These are phyloP conservation scores for Polyergus mexicanus DNA, from an alignment of 1,140 invertebrate genomes.

Conservation along the genomic window DNA sequence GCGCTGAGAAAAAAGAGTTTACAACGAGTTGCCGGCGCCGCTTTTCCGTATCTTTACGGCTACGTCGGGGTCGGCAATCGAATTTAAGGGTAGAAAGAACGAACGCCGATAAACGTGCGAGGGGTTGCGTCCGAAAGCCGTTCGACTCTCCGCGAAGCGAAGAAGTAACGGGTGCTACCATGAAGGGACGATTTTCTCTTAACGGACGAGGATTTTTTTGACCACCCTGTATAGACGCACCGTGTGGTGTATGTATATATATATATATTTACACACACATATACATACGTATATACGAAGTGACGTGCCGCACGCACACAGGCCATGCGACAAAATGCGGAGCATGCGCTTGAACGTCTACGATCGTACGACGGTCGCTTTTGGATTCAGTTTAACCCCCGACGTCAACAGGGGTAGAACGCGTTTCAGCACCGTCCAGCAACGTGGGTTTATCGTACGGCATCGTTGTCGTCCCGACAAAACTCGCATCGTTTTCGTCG, in stretches of 20 bases:
- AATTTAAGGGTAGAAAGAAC: constrained; percentile 56
- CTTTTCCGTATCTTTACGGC: constrained; percentile 50
- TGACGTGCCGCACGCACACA: constrained; percentile 61
- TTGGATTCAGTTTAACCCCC: constrained; percentile 80
- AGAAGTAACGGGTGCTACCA: constrained; percentile 22
- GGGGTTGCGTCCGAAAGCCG: constrained; percentile 34
- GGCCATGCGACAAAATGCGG: constrained; percentile 56
- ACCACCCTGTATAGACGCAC: constrained; percentile 69
- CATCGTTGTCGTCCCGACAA: constrained; percentile 38
- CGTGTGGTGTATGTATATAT: constrained; percentile 1
- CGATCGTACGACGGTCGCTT: constrained; percentile 67
- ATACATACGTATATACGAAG: not conserved
- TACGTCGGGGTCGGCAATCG: constrained; percentile 50
- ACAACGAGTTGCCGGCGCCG: constrained; percentile 29
- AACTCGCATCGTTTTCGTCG: constrained; percentile 32
- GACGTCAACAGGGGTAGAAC: constrained; percentile 80
- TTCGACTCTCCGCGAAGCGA: constrained; percentile 14
- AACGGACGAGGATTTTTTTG: constrained; percentile 66
- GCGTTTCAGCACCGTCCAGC: constrained; percentile 73
- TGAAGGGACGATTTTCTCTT: constrained; percentile 45
- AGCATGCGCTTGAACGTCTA: constrained; percentile 77
- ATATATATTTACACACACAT: no score
- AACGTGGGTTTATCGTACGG: constrained; percentile 67
- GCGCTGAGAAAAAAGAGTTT: constrained; percentile 49
- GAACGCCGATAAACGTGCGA: constrained; percentile 18